Evolutionary conservation across 2,797 vertebrate species (phyloP), one percentile per base, ranked within the genome.

Genomic region (Melanotaenia maccullochi): DNA sequence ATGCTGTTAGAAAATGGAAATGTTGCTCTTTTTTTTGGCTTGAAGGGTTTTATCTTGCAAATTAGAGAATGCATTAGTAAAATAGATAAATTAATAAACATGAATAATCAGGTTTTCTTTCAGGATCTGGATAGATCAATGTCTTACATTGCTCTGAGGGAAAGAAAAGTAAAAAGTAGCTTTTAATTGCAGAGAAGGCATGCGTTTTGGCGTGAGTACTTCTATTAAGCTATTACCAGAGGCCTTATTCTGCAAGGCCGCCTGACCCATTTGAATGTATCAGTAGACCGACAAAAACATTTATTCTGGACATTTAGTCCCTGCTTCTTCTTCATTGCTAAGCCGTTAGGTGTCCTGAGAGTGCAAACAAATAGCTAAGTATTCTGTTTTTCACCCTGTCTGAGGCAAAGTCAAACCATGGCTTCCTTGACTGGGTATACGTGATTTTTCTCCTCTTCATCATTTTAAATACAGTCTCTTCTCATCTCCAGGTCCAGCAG

Each of bases 401-500:
- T 59, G 52, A 68, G 67, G 11, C 40, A 28, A 1, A 81, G 44
- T 68, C 59, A 42, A 52, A 32, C 65, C 61, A n/a, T 47, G 9
- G 28, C 61, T 73, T 35, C 51, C 71, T 18, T 14, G 30, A 38
- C 51, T 78, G 36, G 58, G 49, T 25, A 40, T 70, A 30, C 4
- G 30, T 30, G 5, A 5, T 80, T 83, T 79, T 57, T 47, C 54
- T 80, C 22, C 36, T 47, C 75, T 76, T 52, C 65, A 76, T 82
- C 67, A 79, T 68, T 84, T 73, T 60, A 64, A 81, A 80, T 79
- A 51, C 9, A 55, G 13, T 71, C 70, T 73, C 69, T 55, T 73
- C 22, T 24, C 30, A 0, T 55, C 89, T 80, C 73, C 60, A 99
- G 98, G 95, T 96, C 84, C 93, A 91, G 63, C 95, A 96, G 58